phyloP scores from a whole-genome alignment of 2,888 invertebrate species.

The Trichogramma evanescens region DNA sequence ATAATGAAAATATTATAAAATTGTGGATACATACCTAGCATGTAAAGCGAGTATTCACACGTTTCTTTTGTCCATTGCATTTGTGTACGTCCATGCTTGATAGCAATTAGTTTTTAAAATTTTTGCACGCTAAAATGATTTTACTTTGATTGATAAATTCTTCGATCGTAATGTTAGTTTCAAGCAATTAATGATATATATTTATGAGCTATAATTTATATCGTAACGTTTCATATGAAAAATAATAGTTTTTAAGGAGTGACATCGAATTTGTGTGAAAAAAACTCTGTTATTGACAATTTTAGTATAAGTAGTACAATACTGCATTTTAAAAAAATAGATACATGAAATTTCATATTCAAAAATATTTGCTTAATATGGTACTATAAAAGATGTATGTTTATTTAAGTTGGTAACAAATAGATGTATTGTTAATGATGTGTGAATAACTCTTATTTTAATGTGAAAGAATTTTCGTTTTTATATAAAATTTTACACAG shows the following conservation, averaged over 20 bases:
- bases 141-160: slow-evolving; percentile 10
- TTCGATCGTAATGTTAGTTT: slow-evolving; percentile 12
- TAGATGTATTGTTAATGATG: background rate
- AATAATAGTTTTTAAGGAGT: background rate
- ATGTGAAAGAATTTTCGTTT: slow-evolving; percentile 4
- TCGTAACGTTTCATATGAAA: slow-evolving; percentile 5
- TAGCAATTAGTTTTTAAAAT: background rate
- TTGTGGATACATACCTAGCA: background rate
- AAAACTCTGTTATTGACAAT: slow-evolving; percentile 11
- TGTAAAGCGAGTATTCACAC: background rate
- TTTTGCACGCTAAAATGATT: background rate
- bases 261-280: slow-evolving; percentile 3
- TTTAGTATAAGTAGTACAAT: background rate
- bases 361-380: background rate
- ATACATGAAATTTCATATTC: background rate
- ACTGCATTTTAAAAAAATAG: slow-evolving; percentile 2
- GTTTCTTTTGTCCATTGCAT: slow-evolving; percentile 3
- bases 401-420: slow-evolving; percentile 6
- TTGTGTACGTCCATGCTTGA: background rate
- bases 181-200: slow-evolving; percentile 16
- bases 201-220: slow-evolving; percentile 12
- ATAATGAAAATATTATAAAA: background rate
- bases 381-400: background rate
- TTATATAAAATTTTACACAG: slow-evolving; percentile 10
- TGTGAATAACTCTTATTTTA: slow-evolving; percentile 1